Conservation (phyloP, 2,797 vertebrate species). For the Acanthurus lineatus region DNA sequence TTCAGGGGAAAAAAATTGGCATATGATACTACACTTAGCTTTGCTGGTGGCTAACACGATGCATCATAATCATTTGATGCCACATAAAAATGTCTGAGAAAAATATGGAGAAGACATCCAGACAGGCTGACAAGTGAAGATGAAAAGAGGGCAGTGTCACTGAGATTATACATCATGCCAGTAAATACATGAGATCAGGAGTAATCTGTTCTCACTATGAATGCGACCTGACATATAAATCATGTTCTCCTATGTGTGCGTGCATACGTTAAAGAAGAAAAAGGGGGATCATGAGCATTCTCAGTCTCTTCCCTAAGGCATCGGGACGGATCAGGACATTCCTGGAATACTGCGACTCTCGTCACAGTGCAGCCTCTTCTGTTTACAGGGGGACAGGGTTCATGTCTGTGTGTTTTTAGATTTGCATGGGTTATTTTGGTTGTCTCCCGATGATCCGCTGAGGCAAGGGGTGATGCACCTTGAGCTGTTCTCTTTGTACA, state of each 20-base stretch:
- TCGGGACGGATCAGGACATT: slow-evolving; percentile 70
- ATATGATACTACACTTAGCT: not conserved
- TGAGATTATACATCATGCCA: slow-evolving; percentile 19
- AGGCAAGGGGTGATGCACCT: slow-evolving; percentile 47
- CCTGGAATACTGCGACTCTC: slow-evolving; percentile 72
- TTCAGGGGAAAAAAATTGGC: not conserved
- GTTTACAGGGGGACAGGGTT: slow-evolving; percentile 51
- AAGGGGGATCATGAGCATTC: slow-evolving; percentile 39
- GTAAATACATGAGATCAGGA: slow-evolving; percentile 40
- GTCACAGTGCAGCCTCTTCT: slow-evolving; percentile 53
- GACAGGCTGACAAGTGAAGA: slow-evolving; percentile 30
- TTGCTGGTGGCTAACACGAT: slow-evolving; percentile 1
- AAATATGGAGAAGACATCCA: not conserved
- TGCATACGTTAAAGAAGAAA: slow-evolving; percentile 30
- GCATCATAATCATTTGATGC: slow-evolving; percentile 28
- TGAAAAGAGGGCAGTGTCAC: slow-evolving; percentile 26
- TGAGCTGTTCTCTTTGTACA: slow-evolving; percentile 56
- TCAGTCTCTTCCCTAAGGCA: slow-evolving; percentile 62
- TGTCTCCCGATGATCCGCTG: slow-evolving; percentile 51
- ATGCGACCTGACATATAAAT: slow-evolving; percentile 43
- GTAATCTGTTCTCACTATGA: slow-evolving; percentile 42
- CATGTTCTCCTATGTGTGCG: slow-evolving; percentile 28
- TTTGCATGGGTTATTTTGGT: slow-evolving; percentile 64
- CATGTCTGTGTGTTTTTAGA: slow-evolving; percentile 66
- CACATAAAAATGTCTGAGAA: slow-evolving; percentile 22